Evolutionary conservation across 2,888 invertebrate species (phyloP).

Genomic region (Ormia ochracea): DNA sequence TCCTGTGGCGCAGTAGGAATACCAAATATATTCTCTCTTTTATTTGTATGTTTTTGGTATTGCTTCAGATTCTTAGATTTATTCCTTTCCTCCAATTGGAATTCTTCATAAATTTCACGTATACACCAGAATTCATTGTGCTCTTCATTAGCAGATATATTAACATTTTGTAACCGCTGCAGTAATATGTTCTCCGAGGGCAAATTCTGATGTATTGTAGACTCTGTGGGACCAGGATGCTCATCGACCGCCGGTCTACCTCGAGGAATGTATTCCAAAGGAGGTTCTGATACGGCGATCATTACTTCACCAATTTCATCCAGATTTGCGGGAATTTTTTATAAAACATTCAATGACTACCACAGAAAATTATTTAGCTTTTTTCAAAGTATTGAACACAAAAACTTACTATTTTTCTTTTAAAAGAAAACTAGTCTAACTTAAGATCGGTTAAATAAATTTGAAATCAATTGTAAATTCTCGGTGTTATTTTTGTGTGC

Average conservation of each 20-base stretch:
- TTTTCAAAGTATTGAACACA: not conserved
- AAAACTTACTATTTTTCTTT: not conserved
- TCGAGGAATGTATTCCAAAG: slow-evolving; percentile 90
- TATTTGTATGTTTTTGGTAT: not conserved
- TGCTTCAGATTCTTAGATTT: not conserved
- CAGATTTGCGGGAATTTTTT: slow-evolving; percentile 84
- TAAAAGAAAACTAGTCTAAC: not conserved
- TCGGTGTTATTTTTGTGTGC: not conserved
- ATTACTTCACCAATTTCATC: slow-evolving; percentile 89
- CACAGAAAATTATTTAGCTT: not conserved
- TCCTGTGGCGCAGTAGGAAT: slow-evolving; percentile 44
- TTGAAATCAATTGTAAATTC: not conserved
- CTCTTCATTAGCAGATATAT: slow-evolving; percentile 81
- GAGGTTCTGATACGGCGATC: slow-evolving; percentile 93
- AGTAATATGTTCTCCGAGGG: slow-evolving; percentile 82
- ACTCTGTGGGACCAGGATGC: slow-evolving; percentile 84
- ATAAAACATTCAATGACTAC: slow-evolving; percentile 51
- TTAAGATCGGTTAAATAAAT: not conserved
- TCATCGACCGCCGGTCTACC: slow-evolving; percentile 87
- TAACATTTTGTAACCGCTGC: slow-evolving; percentile 86
- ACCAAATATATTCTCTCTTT: slow-evolving; percentile 24
- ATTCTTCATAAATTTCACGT: slow-evolving; percentile 80
- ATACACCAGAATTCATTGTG: slow-evolving; percentile 79
- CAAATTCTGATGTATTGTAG: slow-evolving; percentile 76
- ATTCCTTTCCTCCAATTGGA: slow-evolving; percentile 62